phyloP scores from a whole-genome alignment of 2,113 vertebrate genomes.

The Stegastes partitus region DNA sequence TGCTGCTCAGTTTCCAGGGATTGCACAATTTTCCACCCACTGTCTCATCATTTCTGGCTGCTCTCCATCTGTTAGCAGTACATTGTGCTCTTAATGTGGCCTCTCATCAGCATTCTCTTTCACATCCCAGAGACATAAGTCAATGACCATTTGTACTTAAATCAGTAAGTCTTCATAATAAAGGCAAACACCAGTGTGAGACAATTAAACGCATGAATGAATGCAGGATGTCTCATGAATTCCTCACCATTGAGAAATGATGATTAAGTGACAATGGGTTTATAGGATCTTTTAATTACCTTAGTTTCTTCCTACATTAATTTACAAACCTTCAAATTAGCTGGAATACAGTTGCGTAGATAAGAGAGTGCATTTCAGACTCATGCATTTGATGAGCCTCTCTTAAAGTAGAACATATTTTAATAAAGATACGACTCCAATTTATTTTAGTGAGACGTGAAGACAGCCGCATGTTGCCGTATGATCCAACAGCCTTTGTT shows the following conservation, averaged over 20 bases:
- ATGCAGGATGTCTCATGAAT: conserved; percentile 5
- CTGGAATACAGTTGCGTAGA: neutral
- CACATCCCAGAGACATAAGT: conserved; percentile 34
- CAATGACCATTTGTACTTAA: conserved; percentile 22
- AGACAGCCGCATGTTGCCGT: neutral
- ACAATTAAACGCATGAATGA: conserved; percentile 32
- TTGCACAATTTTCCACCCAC: conserved; percentile 78
- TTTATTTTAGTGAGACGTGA: neutral
- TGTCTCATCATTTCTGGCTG: conserved; percentile 68
- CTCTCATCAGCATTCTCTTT: conserved; percentile 40
- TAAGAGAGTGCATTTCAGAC: neutral
- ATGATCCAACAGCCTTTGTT: neutral
- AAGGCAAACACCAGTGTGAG: conserved; percentile 5
- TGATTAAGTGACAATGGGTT: neutral
- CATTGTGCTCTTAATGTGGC: conserved; percentile 47
- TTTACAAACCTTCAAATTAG: neutral
- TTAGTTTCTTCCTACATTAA: neutral
- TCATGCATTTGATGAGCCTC: neutral
- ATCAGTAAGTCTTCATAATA: conserved; percentile 22
- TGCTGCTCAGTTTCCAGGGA: conserved; percentile 79
- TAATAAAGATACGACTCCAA: neutral
- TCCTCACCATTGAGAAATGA: neutral
- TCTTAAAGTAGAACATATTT: neutral
- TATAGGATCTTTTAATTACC: conserved; percentile 19
- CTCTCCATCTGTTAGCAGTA: conserved; percentile 70